A percentile compares a stretch with the other conserved stretches of the same genome.
phyloP scores from a whole-genome alignment of 2,113 vertebrate species.

The Tricholaema leucomelas region DNA sequence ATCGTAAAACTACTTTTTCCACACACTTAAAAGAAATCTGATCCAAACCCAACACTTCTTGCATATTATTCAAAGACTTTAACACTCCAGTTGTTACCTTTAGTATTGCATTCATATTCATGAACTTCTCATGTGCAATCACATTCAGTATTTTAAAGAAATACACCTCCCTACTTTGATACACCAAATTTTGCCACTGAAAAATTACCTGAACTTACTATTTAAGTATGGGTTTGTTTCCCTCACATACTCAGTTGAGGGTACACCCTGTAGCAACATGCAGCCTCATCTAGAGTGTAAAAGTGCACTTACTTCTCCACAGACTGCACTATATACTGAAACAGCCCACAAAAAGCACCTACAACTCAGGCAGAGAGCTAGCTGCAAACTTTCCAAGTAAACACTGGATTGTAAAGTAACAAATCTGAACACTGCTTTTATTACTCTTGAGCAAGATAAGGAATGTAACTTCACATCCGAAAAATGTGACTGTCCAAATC shows the following conservation, averaged over 20 bases:
- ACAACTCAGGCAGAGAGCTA: neutral
- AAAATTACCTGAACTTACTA: neutral
- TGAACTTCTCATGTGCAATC: neutral
- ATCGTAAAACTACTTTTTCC: neutral
- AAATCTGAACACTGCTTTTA: neutral
- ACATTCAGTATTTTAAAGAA: neutral
- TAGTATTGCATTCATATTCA: neutral
- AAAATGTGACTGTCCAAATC: neutral
- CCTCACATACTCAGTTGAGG: neutral
- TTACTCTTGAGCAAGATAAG: neutral
- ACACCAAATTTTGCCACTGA: neutral
- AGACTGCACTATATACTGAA: neutral
- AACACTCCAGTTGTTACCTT: neutral
- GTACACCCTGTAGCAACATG: neutral
- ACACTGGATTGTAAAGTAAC: neutral
- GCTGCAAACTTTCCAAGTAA: neutral
- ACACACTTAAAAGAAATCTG: neutral
- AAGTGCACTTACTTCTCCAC: neutral
- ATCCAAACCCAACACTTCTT: neutral
- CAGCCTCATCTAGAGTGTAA: neutral
- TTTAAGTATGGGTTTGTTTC: neutral
- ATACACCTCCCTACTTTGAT: neutral
- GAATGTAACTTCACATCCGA: neutral
- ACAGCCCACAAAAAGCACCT: neutral
- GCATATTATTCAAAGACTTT: neutral